phyloP scores from a whole-genome alignment of 2,113 vertebrate species.

The Ancistrus triradiatus region DNA sequence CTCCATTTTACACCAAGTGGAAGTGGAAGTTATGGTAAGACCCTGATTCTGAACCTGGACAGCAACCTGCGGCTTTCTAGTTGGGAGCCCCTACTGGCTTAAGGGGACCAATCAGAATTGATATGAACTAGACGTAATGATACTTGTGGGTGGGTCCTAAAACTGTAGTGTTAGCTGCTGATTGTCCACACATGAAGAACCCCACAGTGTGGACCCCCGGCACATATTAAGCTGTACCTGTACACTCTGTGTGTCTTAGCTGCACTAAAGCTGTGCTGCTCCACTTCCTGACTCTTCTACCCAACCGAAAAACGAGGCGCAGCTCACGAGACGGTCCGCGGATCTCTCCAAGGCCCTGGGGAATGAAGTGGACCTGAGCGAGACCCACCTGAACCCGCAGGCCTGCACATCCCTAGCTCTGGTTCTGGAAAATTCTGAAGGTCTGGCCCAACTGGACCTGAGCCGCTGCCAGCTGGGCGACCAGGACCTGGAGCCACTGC shows the following conservation, averaged over 20 bases:
- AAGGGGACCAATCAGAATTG: no score
- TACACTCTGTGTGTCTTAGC: slow-evolving; percentile 35
- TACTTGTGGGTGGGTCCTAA: no score
- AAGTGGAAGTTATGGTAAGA: slow-evolving; percentile 38
- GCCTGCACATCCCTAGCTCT: slow-evolving; percentile 39
- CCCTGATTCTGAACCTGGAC: no score
- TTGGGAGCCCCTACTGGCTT: no score
- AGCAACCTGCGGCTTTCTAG: no score
- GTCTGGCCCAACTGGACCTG: slow-evolving; percentile 47
- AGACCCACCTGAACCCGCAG: slow-evolving; percentile 31
- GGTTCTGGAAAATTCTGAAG: slow-evolving; percentile 44
- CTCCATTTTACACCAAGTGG: slow-evolving; percentile 29
- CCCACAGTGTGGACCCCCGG: no score
- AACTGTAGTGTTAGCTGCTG: no score
- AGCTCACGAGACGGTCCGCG: neutral
- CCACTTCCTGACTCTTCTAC: slow-evolving; percentile 30
- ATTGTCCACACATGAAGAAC: no score
- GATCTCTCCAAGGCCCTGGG: slow-evolving; percentile 38
- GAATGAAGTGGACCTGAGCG: slow-evolving; percentile 44
- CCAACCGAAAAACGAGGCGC: neutral
- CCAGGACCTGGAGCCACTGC: slow-evolving; percentile 32
- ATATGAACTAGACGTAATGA: no score
- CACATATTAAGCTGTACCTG: no score
- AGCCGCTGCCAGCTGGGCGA: slow-evolving; percentile 45
- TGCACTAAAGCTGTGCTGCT: slow-evolving; percentile 36